A percentile compares a stretch with the other conserved stretches of the same genome.
These are phyloP conservation scores for Pluvianellus socialis DNA, from an alignment of 2,113 vertebrate species.

Conservation along the genomic window DNA sequence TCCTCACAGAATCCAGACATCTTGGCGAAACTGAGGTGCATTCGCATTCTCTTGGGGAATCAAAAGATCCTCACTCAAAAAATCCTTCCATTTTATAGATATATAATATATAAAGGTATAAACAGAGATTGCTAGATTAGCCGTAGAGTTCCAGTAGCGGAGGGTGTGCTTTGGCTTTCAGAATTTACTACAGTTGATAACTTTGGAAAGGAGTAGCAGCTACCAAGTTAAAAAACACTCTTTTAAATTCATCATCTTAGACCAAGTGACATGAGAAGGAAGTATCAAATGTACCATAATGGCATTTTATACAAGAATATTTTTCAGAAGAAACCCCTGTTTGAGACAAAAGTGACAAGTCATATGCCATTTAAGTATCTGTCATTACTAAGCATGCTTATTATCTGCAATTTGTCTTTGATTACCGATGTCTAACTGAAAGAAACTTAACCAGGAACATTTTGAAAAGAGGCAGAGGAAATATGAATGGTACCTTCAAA, in stretches of 20 bases:
- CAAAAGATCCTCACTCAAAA: background rate
- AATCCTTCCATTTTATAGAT: background rate
- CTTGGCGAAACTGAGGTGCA: background rate
- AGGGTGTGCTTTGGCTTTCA: background rate
- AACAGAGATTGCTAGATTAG: background rate
- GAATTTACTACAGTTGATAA: background rate
- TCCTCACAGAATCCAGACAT: background rate
- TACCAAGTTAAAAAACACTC: background rate
- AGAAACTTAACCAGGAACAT: slow-evolving; percentile 16
- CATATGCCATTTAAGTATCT: background rate
- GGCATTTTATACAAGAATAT: background rate
- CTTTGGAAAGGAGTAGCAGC: background rate
- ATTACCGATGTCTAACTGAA: background rate
- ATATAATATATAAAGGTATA: background rate
- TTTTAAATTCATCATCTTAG: background rate
- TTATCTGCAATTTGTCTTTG: slow-evolving; percentile 3
- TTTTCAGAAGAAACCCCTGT: background rate
- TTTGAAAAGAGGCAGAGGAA: background rate
- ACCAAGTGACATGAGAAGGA: background rate
- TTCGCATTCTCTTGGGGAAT: background rate
- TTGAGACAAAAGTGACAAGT: slow-evolving; percentile 14
- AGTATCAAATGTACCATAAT: background rate
- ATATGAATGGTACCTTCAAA: background rate
- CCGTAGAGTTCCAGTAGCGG: background rate
- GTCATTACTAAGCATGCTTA: background rate